Evolutionary conservation across 1,140 invertebrate genomes (phyloP).

Genomic region (Kradibia gibbosae): DNA sequence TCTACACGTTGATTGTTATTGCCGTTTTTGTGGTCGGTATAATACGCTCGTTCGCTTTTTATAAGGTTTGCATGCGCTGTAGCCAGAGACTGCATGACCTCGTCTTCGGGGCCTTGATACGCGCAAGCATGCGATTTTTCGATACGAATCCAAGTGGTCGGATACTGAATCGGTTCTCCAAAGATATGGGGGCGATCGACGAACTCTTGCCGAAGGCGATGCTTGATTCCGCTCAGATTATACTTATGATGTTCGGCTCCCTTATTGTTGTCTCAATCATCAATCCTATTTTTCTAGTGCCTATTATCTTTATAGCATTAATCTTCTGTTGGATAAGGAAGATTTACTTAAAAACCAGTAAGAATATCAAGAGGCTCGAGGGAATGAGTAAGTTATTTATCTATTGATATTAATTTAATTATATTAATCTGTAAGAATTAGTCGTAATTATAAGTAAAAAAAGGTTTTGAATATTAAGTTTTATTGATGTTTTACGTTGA

Average conservation of each 20-base stretch:
- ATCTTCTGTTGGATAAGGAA: constrained; percentile 83
- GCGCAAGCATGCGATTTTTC: constrained; percentile 82
- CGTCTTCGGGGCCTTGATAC: constrained; percentile 78
- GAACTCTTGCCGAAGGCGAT: constrained; percentile 86
- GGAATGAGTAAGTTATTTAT: constrained; percentile 78
- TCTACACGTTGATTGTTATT: constrained; percentile 72
- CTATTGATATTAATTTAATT: too few species aligned
- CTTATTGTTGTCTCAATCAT: constrained; percentile 81
- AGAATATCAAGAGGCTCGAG: constrained; percentile 89
- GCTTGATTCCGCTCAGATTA: constrained; percentile 84
- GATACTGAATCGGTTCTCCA: constrained; percentile 84
- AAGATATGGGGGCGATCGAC: constrained; percentile 87
- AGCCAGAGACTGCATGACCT: constrained; percentile 80
- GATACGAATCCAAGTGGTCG: constrained; percentile 83
- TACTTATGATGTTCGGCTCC: constrained; percentile 77
- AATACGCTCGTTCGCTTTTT: constrained; percentile 75
- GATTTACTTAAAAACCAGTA: constrained; percentile 86
- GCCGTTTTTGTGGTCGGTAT: constrained; percentile 71
- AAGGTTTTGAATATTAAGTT: too few species aligned
- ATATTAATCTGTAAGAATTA: too few species aligned
- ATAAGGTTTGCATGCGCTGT: constrained; percentile 77
- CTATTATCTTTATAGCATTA: constrained; percentile 78
- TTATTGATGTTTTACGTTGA: too few species aligned
- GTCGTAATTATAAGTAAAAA: too few species aligned
- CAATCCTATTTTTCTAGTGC: constrained; percentile 82